These are phyloP conservation scores for Pogona vitticeps DNA, from an alignment of 2,113 vertebrate genomes.

Conservation along the genomic window DNA sequence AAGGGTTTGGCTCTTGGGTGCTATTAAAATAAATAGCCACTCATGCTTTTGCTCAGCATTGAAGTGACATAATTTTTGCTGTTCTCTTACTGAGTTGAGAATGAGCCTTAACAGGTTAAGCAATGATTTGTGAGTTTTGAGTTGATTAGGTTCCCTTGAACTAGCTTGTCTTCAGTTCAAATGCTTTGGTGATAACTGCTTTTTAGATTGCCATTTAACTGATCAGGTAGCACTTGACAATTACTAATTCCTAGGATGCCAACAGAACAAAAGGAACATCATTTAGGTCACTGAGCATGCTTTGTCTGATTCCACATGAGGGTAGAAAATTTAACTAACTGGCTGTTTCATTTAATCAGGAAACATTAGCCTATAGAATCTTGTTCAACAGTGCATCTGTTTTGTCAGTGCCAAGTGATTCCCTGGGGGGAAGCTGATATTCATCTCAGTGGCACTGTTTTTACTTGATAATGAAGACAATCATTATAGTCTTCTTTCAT, in stretches of 20 bases:
- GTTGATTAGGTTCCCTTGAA: background rate
- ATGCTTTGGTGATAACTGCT: background rate
- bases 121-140: background rate
- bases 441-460: conserved; percentile 13
- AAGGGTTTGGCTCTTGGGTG: background rate
- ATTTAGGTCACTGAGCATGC: conserved; percentile 29
- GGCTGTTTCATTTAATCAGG: conserved; percentile 48
- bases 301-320: conserved; percentile 32
- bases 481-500: conserved; percentile 30
- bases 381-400: conserved; percentile 26
- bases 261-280: conserved; percentile 38
- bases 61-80: background rate
- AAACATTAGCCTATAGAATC: conserved; percentile 37
- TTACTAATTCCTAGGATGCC: conserved; percentile 30
- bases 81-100: background rate
- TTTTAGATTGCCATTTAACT: conserved; percentile 16
- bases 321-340: conserved; percentile 49
- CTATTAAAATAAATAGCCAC: background rate
- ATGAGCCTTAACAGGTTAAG: background rate
- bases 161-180: background rate
- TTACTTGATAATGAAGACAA: conserved; percentile 45
- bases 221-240: conserved; percentile 6
- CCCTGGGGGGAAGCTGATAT: conserved; percentile 25
- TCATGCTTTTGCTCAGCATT: background rate
- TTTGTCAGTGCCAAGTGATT: conserved; percentile 43